These are phyloP conservation scores for Trogon melanurus DNA, from an alignment of 2,113 vertebrate species.

Conservation along the genomic window DNA sequence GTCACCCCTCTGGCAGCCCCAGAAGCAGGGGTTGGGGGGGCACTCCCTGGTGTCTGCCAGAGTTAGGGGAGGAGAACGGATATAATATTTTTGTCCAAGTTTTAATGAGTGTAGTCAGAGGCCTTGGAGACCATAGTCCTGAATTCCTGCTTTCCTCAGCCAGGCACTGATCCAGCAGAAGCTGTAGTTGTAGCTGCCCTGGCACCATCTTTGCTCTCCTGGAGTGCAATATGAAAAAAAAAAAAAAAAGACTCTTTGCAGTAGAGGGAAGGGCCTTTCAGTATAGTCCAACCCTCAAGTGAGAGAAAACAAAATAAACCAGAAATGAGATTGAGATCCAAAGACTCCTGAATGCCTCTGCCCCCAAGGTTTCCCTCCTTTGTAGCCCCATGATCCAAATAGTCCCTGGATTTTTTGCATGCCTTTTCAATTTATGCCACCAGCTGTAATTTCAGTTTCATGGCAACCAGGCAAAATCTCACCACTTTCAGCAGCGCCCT, in stretches of 20 bases:
- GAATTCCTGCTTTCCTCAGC: conserved; percentile 19
- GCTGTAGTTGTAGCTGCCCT: conserved; percentile 32
- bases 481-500: not conserved
- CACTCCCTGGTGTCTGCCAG: not conserved
- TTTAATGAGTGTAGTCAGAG: conserved; percentile 22
- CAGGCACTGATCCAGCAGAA: conserved; percentile 35
- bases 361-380: not conserved
- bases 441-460: conserved; percentile 45
- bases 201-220: conserved; percentile 41
- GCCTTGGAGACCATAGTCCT: not conserved
- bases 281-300: not conserved
- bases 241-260: not conserved
- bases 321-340: not conserved
- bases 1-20: not conserved
- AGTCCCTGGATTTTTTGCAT: conserved; percentile 26
- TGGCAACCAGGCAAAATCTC: not conserved
- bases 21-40: not conserved
- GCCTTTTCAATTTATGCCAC: conserved; percentile 29
- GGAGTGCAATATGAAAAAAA: not conserved
- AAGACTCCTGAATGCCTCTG: not conserved
- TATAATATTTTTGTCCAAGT: not conserved
- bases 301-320: conserved; percentile 35
- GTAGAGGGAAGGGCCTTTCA: not conserved
- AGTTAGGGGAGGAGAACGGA: not conserved
- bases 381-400: conserved; percentile 27